A percentile compares a stretch with the other conserved stretches of the same genome.
These are phyloP conservation scores for Agonopterix subpropinquella DNA, from an alignment of 2,888 invertebrate species.

Conservation along the genomic window DNA sequence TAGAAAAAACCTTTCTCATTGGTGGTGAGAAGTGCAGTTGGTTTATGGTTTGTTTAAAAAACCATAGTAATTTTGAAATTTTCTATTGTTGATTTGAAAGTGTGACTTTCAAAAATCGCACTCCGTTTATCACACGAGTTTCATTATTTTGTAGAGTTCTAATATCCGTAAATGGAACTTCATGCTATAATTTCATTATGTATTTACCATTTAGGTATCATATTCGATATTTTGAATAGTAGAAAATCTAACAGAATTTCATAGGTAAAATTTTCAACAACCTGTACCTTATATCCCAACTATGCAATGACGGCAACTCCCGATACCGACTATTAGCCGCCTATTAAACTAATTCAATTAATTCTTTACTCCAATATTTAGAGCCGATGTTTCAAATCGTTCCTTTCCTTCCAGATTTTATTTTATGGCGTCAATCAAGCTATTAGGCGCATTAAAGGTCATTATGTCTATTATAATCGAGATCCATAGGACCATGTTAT, in stretches of 20 bases:
- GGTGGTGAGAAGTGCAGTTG: too few species aligned
- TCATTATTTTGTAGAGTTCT: too few species aligned
- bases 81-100: too few species aligned
- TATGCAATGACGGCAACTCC: slow-evolving; percentile 11
- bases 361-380: slow-evolving; percentile 22
- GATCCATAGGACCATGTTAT: slow-evolving; percentile 31
- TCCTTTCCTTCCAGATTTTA: slow-evolving; percentile 41
- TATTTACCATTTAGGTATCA: too few species aligned
- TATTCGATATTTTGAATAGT: too few species aligned
- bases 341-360: slow-evolving; percentile 47
- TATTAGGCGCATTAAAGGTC: slow-evolving; percentile 55
- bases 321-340: slow-evolving; percentile 18
- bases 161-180: too few species aligned
- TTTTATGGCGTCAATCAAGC: slow-evolving; percentile 60
- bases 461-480: slow-evolving; percentile 49
- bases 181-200: too few species aligned
- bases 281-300: not conserved
- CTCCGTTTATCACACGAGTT: too few species aligned
- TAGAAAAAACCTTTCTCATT: too few species aligned
- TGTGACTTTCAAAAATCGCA: too few species aligned
- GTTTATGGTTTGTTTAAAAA: too few species aligned
- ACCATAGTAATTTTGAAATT: too few species aligned
- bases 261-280: not conserved
- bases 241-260: not conserved
- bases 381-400: slow-evolving; percentile 10